Evolutionary conservation across 2,797 vertebrate species (phyloP).

Genomic region (Acipenser ruthenus): DNA sequence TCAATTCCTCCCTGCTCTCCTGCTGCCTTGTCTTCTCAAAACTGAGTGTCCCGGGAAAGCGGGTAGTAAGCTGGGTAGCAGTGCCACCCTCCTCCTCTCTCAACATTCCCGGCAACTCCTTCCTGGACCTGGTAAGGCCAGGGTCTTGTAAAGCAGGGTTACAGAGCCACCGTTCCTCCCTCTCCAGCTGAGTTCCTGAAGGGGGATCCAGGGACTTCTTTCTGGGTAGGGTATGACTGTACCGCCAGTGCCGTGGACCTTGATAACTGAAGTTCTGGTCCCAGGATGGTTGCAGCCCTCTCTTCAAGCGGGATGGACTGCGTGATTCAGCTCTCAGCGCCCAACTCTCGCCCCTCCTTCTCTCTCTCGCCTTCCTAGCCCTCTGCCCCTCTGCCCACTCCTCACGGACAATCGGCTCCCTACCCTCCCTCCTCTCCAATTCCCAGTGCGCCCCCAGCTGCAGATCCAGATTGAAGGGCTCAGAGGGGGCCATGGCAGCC

Average conservation of each 20-base stretch:
- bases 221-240: slow-evolving; percentile 53
- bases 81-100: slow-evolving; percentile 32
- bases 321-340: slow-evolving; percentile 42
- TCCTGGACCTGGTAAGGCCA: slow-evolving; percentile 28
- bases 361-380: slow-evolving; percentile 13
- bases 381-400: slow-evolving; percentile 27
- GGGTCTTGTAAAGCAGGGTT: slow-evolving; percentile 17
- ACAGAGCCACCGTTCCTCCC: slow-evolving; percentile 10
- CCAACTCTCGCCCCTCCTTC: slow-evolving; percentile 33
- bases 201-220: slow-evolving; percentile 43
- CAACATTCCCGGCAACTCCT: slow-evolving; percentile 29
- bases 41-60: slow-evolving; percentile 17
- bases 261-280: slow-evolving; percentile 38
- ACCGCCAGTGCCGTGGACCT: slow-evolving; percentile 56
- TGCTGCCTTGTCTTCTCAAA: slow-evolving; percentile 20
- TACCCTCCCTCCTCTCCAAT: slow-evolving; percentile 28
- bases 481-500: slow-evolving; percentile 27
- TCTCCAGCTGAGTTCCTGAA: slow-evolving; percentile 25
- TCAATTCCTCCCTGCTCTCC: slow-evolving; percentile 26
- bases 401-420: slow-evolving; percentile 44
- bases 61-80: slow-evolving; percentile 14
- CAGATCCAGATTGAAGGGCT: slow-evolving; percentile 39
- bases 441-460: slow-evolving; percentile 30
- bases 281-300: slow-evolving; percentile 35
- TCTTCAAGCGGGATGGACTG: slow-evolving; percentile 33